These are phyloP conservation scores for Mylabris sibirica DNA, from an alignment of 2,888 invertebrate genomes.

Conservation along the genomic window DNA sequence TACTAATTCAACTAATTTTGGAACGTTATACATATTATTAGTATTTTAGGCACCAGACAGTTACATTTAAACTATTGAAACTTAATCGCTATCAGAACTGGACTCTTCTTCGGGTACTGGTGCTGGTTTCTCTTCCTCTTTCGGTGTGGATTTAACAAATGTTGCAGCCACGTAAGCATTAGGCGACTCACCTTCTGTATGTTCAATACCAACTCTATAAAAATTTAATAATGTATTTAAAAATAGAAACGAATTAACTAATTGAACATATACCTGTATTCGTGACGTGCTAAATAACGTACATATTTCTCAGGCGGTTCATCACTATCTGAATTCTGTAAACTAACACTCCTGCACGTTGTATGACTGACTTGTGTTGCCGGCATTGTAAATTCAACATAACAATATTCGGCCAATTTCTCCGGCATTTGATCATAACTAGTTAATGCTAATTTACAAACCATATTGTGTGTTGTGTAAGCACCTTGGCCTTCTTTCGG, in stretches of 20 bases:
- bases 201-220: slow-evolving; percentile 86
- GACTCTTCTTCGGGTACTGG: slow-evolving; percentile 58
- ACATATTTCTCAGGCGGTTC: slow-evolving; percentile 98
- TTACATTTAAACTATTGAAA: slow-evolving; percentile 5
- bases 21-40: slow-evolving; percentile 11
- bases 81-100: slow-evolving; percentile 63
- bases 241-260: background rate
- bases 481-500: slow-evolving; percentile 99
- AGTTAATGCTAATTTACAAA: slow-evolving; percentile 92
- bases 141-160: slow-evolving; percentile 59
- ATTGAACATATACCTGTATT: slow-evolving; percentile 80
- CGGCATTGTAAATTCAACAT: slow-evolving; percentile 99
- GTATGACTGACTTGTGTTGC: slow-evolving; percentile 95
- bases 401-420: slow-evolving; percentile 84
- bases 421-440: slow-evolving; percentile 98
- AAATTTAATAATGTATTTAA: background rate
- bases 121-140: slow-evolving; percentile 54
- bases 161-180: slow-evolving; percentile 73
- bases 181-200: slow-evolving; percentile 77
- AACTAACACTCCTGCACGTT: slow-evolving; percentile 92
- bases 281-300: slow-evolving; percentile 93
- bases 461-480: slow-evolving; percentile 96
- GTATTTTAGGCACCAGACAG: slow-evolving; percentile 16
- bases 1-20: slow-evolving; percentile 13
- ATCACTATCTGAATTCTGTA: slow-evolving; percentile 83